Base-by-base conservation (phyloP, 2,113 vertebrate species). In the Spea multiplicata region DNA sequence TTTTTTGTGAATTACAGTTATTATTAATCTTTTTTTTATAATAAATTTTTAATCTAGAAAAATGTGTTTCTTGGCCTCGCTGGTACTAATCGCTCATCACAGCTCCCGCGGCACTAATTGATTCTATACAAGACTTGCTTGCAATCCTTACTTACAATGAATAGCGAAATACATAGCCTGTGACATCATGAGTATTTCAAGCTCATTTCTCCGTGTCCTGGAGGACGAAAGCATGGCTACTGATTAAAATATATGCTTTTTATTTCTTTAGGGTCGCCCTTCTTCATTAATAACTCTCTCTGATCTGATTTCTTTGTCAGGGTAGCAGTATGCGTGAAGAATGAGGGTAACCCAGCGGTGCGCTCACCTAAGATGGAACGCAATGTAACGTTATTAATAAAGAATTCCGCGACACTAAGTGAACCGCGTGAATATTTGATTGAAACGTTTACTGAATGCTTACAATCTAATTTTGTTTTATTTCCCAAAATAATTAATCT, bases 161-260 rank as follows among this genome's bases (percentile, higher is more conserved):
- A 44, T 64, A 4, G 6, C 14, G 13, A 74, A 30, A 61, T 49
- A 30, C 72, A 64, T 45, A 62, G 57, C 3, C 46, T 71, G 52
- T 75, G 73, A 75, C 48, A 75, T 75, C 73, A 75, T 6, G n/a
- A 53, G 64, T 74, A 64, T 62, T 8, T 75, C 46, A 66, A 46
- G 5, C 55, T 17, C 14, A 47, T 10, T 44, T 45, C 12, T 17
- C 45, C 73, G 50, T 7, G 47, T 74, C 61, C 12, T 48, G 6
- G 10, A 66, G 17, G 30, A 66, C 48, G 73, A 66, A 44, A 13
- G 3, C 46, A 75, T 13, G 62, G 30, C 16, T 2, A 46, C 17
- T 50, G 47, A 50, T 49, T 62, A 66, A n/a, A 66, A 52, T 45
- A 44, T 17, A 75, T 66, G 61, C 9, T 7, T 75, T 8, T 30